phyloP scores from a whole-genome alignment of 2,797 vertebrate genomes.

The Tympanoctomys barrerae region DNA sequence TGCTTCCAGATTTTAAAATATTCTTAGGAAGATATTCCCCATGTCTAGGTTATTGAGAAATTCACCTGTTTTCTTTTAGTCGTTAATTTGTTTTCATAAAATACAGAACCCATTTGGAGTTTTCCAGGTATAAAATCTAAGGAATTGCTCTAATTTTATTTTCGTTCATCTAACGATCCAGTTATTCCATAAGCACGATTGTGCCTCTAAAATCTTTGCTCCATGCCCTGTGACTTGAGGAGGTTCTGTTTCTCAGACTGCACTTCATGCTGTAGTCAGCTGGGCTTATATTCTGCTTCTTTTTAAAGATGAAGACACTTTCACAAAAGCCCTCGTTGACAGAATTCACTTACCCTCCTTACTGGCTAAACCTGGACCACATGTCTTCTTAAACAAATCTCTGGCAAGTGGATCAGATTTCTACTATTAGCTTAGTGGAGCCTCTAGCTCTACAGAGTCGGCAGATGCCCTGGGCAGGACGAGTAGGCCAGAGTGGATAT shows the following conservation, averaged over 20 bases:
- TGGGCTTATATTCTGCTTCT: background rate
- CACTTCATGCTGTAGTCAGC: background rate
- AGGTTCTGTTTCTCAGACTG: background rate
- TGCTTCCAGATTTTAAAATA: background rate
- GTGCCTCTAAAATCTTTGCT: background rate
- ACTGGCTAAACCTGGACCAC: background rate
- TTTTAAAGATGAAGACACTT: constrained; percentile 5
- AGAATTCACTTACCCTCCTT: background rate
- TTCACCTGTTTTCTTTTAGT: background rate
- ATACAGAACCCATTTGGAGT: background rate
- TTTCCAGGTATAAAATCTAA: background rate
- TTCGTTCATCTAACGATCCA: background rate
- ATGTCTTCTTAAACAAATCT: background rate
- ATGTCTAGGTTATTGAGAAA: constrained; percentile 21
- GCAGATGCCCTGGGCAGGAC: background rate
- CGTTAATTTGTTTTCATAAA: constrained; percentile 20
- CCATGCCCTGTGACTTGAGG: background rate
- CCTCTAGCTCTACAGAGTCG: background rate
- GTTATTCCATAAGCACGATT: background rate
- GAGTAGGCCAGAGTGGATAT: background rate
- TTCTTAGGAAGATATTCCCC: background rate
- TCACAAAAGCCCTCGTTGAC: background rate
- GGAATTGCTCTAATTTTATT: background rate
- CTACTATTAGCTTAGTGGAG: background rate
- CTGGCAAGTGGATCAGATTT: background rate